Conservation (phyloP, 92 coral and sea anemone genomes). For the Ricordea florida region DNA sequence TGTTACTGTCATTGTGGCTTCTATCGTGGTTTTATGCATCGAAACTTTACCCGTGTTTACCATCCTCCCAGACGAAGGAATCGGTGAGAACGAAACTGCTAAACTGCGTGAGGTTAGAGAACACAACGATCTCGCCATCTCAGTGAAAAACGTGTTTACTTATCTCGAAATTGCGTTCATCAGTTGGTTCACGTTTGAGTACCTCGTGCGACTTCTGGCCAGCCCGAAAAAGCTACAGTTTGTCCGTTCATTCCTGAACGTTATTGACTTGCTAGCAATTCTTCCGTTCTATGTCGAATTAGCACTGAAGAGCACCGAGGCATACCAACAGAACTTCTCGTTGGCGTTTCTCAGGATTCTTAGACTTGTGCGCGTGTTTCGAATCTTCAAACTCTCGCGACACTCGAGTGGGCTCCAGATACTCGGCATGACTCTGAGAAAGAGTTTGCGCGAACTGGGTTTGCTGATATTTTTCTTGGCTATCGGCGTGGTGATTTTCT, state of each 20-base stretch:
- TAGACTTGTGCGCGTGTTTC: constrained; percentile 92
- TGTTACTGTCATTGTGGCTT: constrained; percentile 87
- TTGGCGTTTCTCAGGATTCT: constrained; percentile 93
- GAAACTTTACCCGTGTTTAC: constrained; percentile 88
- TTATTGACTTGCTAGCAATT: constrained; percentile 94
- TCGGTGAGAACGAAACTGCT: constrained; percentile 67
- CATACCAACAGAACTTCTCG: constrained; percentile 72
- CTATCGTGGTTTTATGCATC: constrained; percentile 85
- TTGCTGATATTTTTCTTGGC: constrained; percentile 83
- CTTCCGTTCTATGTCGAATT: constrained; percentile 92
- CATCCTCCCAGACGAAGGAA: constrained; percentile 41
- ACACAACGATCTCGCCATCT: constrained; percentile 62
- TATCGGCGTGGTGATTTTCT: constrained; percentile 95
- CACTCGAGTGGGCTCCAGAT: constrained; percentile 97
- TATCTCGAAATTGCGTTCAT: constrained; percentile 86
- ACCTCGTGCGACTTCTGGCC: constrained; percentile 74
- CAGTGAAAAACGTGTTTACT: constrained; percentile 66
- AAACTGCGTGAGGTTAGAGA: constrained; percentile 32
- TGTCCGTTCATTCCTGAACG: constrained; percentile 83
- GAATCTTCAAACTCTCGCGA: constrained; percentile 95
- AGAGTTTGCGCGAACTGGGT: constrained; percentile 95
- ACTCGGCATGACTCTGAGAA: constrained; percentile 85
- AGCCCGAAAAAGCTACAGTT: constrained; percentile 83
- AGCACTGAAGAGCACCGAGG: constrained; percentile 47
- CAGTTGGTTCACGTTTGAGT: constrained; percentile 97